phyloP scores from a whole-genome alignment of 1,140 invertebrate genomes.

The Platyscapa corneri region DNA sequence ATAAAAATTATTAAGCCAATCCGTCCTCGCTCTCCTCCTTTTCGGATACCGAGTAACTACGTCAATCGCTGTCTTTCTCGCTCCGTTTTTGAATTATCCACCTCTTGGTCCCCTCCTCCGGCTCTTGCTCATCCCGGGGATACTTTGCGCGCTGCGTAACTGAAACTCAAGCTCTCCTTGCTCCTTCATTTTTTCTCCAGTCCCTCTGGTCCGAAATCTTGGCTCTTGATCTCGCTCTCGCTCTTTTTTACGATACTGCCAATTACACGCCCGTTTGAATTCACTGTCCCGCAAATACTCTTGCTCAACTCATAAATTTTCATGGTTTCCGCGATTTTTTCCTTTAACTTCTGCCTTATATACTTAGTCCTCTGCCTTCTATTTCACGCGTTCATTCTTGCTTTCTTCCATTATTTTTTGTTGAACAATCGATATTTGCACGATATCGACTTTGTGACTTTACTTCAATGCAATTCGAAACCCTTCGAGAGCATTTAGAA shows the following conservation, averaged over 20 bases:
- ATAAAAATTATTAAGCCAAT: slow-evolving; percentile 72
- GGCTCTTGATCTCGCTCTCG: too few relatives aligned
- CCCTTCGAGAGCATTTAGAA: too few relatives aligned
- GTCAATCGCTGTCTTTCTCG: slow-evolving; percentile 57
- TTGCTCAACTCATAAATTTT: slow-evolving; percentile 68
- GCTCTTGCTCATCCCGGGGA: slow-evolving; percentile 26
- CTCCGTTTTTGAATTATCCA: slow-evolving; percentile 48
- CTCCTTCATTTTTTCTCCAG: neutral
- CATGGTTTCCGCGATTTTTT: slow-evolving; percentile 59
- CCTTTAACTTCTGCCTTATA: neutral
- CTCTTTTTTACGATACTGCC: slow-evolving; percentile 74
- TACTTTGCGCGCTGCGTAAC: slow-evolving; percentile 3
- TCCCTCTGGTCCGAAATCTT: neutral
- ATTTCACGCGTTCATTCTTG: too few relatives aligned
- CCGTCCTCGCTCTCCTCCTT: slow-evolving; percentile 45
- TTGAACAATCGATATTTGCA: too few relatives aligned
- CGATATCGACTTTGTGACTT: too few relatives aligned
- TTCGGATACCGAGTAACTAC: slow-evolving; percentile 39
- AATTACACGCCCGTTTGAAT: slow-evolving; percentile 75
- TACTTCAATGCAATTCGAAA: too few relatives aligned
- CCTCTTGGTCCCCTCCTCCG: neutral
- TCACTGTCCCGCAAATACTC: slow-evolving; percentile 70
- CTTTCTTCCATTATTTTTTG: too few relatives aligned
- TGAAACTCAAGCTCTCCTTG: neutral
- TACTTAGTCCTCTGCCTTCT: too few relatives aligned